These are phyloP conservation scores for Dromius quadrimaculatus DNA, from an alignment of 2,888 invertebrate genomes.

Conservation along the genomic window DNA sequence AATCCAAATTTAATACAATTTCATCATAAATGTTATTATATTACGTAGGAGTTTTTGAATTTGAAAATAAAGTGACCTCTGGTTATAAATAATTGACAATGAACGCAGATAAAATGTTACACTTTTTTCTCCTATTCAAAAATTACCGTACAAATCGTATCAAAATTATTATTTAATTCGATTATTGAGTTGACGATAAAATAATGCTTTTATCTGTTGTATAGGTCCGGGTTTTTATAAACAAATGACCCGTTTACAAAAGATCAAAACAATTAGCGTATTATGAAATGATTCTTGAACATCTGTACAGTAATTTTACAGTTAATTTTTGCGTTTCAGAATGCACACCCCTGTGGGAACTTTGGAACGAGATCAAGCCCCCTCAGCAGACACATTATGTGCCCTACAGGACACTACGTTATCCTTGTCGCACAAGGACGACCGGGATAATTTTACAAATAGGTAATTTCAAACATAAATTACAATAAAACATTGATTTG, in stretches of 20 bases:
- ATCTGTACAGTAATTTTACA: not conserved
- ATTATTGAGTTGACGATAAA: too few relatives aligned
- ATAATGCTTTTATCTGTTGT: too few relatives aligned
- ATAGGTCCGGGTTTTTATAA: slow-evolving; percentile 4
- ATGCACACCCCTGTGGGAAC: slow-evolving; percentile 67
- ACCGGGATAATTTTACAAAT: slow-evolving; percentile 64
- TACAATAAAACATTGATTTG: not conserved
- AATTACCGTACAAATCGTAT: too few relatives aligned
- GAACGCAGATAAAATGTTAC: slow-evolving; percentile 1
- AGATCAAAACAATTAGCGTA: slow-evolving; percentile 11
- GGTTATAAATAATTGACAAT: slow-evolving; percentile 32
- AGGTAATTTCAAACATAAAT: slow-evolving; percentile 61
- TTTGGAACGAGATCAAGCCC: slow-evolving; percentile 62
- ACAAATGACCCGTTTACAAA: not conserved
- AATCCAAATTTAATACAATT: not conserved
- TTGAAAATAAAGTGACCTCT: slow-evolving; percentile 27
- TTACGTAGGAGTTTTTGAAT: slow-evolving; percentile 13
- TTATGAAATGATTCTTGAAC: too few relatives aligned
- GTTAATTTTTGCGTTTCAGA: too few relatives aligned
- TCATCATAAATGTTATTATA: not conserved
- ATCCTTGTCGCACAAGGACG: slow-evolving; percentile 60
- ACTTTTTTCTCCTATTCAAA: not conserved
- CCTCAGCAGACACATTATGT: slow-evolving; percentile 59
- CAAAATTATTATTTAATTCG: too few relatives aligned
- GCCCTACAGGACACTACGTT: slow-evolving; percentile 56